Conservation (phyloP, 2,113 vertebrate genomes). For the Neomonachus schauinslandi region DNA sequence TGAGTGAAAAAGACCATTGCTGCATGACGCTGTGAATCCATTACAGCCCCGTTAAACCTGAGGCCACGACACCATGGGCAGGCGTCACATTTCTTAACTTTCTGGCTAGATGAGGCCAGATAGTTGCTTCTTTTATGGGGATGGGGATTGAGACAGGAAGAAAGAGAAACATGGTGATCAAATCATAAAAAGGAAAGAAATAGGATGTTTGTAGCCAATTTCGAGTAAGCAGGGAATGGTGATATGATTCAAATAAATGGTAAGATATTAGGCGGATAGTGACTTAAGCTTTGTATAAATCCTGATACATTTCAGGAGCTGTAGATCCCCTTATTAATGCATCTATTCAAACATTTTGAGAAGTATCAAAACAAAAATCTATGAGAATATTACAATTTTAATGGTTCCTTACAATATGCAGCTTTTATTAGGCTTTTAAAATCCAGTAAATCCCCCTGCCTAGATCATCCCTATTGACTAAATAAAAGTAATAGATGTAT, state of each 20-base stretch:
- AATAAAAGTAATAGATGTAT: neutral
- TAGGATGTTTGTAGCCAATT: neutral
- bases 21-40: conserved; percentile 34
- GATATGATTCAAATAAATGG: conserved; percentile 4
- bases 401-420: neutral
- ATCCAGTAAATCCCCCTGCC: neutral
- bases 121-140: neutral
- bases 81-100: neutral
- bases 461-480: neutral
- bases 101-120: neutral
- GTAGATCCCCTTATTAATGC: neutral
- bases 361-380: neutral
- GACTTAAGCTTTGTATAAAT: neutral
- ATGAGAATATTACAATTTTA: neutral
- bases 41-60: neutral
- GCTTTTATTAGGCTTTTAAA: conserved; percentile 14
- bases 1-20: neutral
- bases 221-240: neutral
- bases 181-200: neutral
- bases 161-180: neutral
- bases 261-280: neutral
- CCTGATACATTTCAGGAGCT: neutral
- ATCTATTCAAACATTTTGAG: neutral
- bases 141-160: neutral
- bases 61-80: neutral